Evolutionary conservation across 2,113 vertebrate genomes (phyloP), one percentile per base, ranked within the genome.

Genomic region (Phaetusa simplex): DNA sequence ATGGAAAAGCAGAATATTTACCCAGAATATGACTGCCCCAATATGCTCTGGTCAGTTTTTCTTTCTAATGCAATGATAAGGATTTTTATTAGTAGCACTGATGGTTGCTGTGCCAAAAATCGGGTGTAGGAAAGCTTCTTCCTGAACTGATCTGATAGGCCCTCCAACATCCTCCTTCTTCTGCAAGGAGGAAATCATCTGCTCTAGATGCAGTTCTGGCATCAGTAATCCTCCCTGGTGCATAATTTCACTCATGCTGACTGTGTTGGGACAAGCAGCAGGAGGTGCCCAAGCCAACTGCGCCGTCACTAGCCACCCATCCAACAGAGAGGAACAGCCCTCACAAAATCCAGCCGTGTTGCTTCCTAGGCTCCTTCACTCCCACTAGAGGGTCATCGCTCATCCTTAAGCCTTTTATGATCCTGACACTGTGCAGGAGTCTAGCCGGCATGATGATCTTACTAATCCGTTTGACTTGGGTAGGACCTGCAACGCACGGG

Each of bases 401-500:
- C 53, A 43, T 56, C 40, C 21, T 83, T 61, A 26, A 20, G 19
- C 20, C 73, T 71, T 87, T 86, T 49, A 16, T 12, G 53, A 40
- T 19, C 21, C 59, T 65, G 58, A 43, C 21, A 13, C 34, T 3
- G 1, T 6, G 14, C 14, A 59, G 64, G 34, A 93, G 26, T 24
- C 59, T 30, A 34, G 15, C 5, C 64, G 83, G 53, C 12, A 61
- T 11, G n/a, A 8, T 0, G 1, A 47, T 32, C 21, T 72, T 56
- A 38, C 53, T 79, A 40, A 64, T 43, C 17, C 8, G 4, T 40
- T 36, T 49, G 34, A 17, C 34, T 43, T 49, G 67, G 21, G 19
- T 14, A 36, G 42, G 14, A 80, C 45, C 21, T 40, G 34, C 23
- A 67, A 45, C 1, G 3, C 43, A 30, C 0, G 0, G 40, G 10